Percentiles rank a stretch among this genome's conserved stretches.
Evolutionary conservation across 2,797 vertebrate species (phyloP).

Genomic region (Pelochelys cantorii): DNA sequence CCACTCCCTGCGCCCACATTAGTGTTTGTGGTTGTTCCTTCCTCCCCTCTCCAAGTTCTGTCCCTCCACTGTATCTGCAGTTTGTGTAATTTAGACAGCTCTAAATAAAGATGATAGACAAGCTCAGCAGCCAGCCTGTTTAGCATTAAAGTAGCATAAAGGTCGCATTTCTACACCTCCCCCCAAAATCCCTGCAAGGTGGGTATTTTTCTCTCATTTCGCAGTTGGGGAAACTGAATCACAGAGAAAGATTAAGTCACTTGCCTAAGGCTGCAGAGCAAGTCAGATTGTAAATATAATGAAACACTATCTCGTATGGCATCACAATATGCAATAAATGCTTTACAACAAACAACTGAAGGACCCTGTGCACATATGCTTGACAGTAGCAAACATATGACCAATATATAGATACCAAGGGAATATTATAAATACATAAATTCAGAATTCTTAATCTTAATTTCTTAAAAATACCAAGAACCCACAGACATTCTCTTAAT

Average conservation of each 20-base stretch:
- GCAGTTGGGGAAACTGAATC: background rate
- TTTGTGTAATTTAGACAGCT: background rate
- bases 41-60: rapidly evolving
- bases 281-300: rapidly evolving
- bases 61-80: background rate
- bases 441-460: background rate
- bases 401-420: background rate
- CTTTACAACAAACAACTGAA: background rate
- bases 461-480: background rate
- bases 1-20: rapidly evolving
- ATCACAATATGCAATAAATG: background rate
- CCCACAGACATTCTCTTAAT: background rate
- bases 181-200: rapidly evolving
- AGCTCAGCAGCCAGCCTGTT: background rate
- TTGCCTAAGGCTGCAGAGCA: background rate
- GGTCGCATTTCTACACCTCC: background rate
- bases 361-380: background rate
- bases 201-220: background rate
- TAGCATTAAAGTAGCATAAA: background rate
- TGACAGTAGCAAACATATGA: background rate
- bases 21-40: background rate
- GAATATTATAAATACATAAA: background rate
- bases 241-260: background rate
- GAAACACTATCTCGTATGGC: background rate
- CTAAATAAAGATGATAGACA: background rate